Conservation (phyloP, 2,113 vertebrate species). For the Semnornis frantzii region DNA sequence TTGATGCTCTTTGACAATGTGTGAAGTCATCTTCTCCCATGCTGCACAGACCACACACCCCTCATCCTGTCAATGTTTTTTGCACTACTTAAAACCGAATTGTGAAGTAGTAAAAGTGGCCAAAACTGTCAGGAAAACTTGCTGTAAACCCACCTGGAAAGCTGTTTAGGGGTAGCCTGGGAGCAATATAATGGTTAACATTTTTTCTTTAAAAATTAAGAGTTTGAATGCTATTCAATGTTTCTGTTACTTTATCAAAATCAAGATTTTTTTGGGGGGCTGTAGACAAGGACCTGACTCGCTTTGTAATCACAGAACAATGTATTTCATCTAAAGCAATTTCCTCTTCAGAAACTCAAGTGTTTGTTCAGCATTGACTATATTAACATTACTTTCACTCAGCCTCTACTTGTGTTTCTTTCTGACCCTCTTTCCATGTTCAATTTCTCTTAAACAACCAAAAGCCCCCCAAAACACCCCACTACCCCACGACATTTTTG, state of each 20-base stretch:
- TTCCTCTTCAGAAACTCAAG: not conserved
- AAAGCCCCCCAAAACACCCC: not conserved
- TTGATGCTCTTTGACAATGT: not conserved
- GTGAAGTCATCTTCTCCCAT: rapidly evolving
- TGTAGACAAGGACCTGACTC: not conserved
- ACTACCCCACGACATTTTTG: too few species aligned
- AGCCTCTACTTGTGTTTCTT: not conserved
- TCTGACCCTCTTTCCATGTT: not conserved
- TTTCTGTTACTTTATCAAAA: not conserved
- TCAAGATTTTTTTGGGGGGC: not conserved
- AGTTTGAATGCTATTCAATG: not conserved
- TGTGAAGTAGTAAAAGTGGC: not conserved
- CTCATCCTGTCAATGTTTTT: not conserved
- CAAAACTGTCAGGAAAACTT: not conserved
- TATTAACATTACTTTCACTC: not conserved
- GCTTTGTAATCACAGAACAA: not conserved
- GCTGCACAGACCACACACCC: not conserved
- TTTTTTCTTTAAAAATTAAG: too few species aligned
- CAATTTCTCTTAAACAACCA: not conserved
- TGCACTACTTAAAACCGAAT: not conserved
- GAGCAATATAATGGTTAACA: not conserved
- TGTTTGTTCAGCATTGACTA: not conserved
- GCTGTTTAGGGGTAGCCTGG: not conserved
- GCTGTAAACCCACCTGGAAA: not conserved
- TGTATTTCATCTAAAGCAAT: not conserved